phyloP scores from a whole-genome alignment of 1,140 invertebrate genomes.

The Drosophila oshimai region DNA sequence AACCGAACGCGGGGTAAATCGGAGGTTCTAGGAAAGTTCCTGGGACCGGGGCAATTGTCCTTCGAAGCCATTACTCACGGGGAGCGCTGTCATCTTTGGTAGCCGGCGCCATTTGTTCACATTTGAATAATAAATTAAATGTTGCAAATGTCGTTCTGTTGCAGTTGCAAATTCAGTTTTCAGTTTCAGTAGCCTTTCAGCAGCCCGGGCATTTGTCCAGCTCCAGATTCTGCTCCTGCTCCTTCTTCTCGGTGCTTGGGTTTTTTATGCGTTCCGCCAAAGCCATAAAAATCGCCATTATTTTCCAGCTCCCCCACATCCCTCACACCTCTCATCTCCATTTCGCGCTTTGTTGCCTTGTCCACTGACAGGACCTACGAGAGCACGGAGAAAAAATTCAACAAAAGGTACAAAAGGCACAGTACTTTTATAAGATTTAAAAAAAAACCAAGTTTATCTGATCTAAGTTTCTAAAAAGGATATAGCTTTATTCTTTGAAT shows the following conservation, averaged over 20 bases:
- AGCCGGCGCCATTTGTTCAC: conserved; percentile 71
- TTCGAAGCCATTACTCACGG: conserved; percentile 63
- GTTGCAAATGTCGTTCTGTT: conserved; percentile 68
- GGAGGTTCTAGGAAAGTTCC: background rate
- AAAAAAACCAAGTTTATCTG: too few species aligned
- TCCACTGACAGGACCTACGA: conserved; percentile 19
- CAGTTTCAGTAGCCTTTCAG: conserved; percentile 52
- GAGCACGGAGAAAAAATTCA: conserved; percentile 1
- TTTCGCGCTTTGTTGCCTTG: conserved; percentile 53
- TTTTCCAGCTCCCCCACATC: conserved; percentile 45
- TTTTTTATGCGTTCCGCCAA: conserved; percentile 67
- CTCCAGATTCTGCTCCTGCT: conserved; percentile 8
- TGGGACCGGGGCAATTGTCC: conserved; percentile 50
- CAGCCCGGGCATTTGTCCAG: conserved; percentile 39
- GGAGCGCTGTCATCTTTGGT: conserved; percentile 69
- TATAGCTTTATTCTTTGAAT: too few species aligned
- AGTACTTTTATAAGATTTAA: too few species aligned
- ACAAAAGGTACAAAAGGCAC: too few species aligned
- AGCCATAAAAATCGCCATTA: conserved; percentile 70
- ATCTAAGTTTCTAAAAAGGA: too few species aligned
- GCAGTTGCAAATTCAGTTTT: conserved; percentile 32
- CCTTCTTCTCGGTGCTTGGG: conserved; percentile 13
- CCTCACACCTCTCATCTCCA: conserved; percentile 10
- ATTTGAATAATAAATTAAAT: conserved; percentile 81
- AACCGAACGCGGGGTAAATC: background rate